phyloP scores from a whole-genome alignment of 2,888 invertebrate species.

The Cyrtodaria siliqua region DNA sequence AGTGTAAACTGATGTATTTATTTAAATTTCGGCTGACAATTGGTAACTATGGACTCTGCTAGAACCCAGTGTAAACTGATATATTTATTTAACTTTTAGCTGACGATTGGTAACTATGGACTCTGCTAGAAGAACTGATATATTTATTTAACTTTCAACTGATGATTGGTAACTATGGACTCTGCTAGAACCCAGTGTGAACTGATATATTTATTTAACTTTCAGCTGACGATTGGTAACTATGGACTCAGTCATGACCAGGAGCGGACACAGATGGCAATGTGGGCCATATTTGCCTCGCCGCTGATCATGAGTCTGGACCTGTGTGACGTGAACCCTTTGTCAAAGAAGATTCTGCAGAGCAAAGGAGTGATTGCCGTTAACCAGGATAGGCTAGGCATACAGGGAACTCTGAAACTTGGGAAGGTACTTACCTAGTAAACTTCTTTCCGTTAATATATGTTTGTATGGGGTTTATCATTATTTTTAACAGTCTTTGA shows the following conservation, averaged over 20 bases:
- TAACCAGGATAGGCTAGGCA: slow-evolving; percentile 96
- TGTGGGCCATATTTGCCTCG: slow-evolving; percentile 97
- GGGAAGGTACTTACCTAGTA: slow-evolving; percentile 45
- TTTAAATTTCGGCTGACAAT: slow-evolving; percentile 95
- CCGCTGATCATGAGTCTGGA: slow-evolving; percentile 98
- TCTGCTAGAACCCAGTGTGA: no score
- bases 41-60: slow-evolving; percentile 97
- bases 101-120: slow-evolving; percentile 97
- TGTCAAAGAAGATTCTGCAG: slow-evolving; percentile 95
- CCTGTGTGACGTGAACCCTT: slow-evolving; percentile 93
- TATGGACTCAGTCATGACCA: slow-evolving; percentile 97
- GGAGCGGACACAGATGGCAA: slow-evolving; percentile 97
- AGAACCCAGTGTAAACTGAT: no score
- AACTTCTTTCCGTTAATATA: no score
- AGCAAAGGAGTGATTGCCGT: slow-evolving; percentile 96
- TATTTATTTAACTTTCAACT: no score
- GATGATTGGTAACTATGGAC: slow-evolving; percentile 98
- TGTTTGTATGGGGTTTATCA: no score
- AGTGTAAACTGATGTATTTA: no score
- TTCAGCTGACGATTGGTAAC: slow-evolving; percentile 96
- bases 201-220: no score
- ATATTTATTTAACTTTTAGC: no score
- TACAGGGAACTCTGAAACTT: slow-evolving; percentile 92
- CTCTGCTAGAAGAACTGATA: no score
- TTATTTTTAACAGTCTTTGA: no score